These are phyloP conservation scores for Chiloscyllium punctatum DNA, from an alignment of 2,797 vertebrate genomes.

Conservation along the genomic window DNA sequence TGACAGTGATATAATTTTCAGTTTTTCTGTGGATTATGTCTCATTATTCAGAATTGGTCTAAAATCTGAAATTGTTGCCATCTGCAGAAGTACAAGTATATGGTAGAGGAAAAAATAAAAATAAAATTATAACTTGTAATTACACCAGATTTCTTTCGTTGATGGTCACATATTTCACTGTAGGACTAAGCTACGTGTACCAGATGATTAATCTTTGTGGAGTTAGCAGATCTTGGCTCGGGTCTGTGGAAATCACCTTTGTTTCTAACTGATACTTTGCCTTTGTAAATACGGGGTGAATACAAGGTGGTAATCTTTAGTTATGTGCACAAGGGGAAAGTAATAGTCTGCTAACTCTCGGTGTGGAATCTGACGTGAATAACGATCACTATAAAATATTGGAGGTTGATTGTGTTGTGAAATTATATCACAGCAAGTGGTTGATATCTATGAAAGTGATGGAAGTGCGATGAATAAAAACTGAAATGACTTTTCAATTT, in stretches of 20 bases:
- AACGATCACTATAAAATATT: background rate
- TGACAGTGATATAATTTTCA: background rate
- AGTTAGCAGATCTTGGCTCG: background rate
- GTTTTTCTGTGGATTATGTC: background rate
- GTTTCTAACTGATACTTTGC: background rate
- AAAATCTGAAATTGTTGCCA: background rate
- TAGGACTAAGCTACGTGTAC: background rate
- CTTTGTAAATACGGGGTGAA: no score
- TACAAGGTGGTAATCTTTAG: background rate
- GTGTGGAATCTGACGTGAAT: background rate
- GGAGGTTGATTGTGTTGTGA: background rate
- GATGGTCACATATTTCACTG: background rate
- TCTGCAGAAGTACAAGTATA: background rate
- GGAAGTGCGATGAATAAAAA: background rate
- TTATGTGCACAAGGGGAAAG: background rate
- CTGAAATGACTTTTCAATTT: background rate
- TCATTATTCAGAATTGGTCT: background rate
- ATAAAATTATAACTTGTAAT: background rate
- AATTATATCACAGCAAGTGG: background rate
- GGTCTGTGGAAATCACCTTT: background rate
- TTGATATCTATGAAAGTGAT: background rate
- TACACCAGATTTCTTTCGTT: background rate
- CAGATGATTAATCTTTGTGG: background rate
- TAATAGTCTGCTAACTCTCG: background rate
- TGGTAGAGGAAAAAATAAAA: background rate